Evolutionary conservation across 2,113 vertebrate species (phyloP).

Genomic region (Pongo pygmaeus): DNA sequence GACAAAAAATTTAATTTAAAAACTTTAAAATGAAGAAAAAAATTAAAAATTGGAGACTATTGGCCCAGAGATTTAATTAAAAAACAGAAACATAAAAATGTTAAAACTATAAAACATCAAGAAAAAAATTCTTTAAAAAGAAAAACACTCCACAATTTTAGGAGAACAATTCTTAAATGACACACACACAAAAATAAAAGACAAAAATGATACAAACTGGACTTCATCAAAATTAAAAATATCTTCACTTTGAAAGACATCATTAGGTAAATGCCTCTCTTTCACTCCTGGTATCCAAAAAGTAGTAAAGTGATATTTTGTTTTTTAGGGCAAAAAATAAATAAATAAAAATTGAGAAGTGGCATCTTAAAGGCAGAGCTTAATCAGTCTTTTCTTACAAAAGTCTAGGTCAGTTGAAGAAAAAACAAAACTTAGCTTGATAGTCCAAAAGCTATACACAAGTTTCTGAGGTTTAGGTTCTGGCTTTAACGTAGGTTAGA

Average conservation of each 20-base stretch:
- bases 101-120: background rate
- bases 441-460: too few relatives aligned
- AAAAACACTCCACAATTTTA: background rate
- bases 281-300: too few relatives aligned
- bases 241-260: background rate
- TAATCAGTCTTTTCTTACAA: too few relatives aligned
- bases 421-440: too few relatives aligned
- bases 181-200: background rate
- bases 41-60: background rate
- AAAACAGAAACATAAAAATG: background rate
- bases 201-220: background rate
- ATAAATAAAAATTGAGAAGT: too few relatives aligned
- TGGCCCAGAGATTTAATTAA: background rate
- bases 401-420: too few relatives aligned
- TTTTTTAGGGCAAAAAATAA: too few relatives aligned
- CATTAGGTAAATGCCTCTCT: too few relatives aligned
- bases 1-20: background rate
- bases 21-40: background rate
- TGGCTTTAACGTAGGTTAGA: too few relatives aligned
- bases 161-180: background rate
- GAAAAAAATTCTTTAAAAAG: background rate
- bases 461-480: too few relatives aligned
- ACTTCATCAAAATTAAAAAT: conserved; percentile 11
- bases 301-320: too few relatives aligned
- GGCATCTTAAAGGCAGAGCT: too few relatives aligned